Base-by-base conservation (phyloP, 2,113 vertebrate species). In the Coryphaenoides rupestris region DNA sequence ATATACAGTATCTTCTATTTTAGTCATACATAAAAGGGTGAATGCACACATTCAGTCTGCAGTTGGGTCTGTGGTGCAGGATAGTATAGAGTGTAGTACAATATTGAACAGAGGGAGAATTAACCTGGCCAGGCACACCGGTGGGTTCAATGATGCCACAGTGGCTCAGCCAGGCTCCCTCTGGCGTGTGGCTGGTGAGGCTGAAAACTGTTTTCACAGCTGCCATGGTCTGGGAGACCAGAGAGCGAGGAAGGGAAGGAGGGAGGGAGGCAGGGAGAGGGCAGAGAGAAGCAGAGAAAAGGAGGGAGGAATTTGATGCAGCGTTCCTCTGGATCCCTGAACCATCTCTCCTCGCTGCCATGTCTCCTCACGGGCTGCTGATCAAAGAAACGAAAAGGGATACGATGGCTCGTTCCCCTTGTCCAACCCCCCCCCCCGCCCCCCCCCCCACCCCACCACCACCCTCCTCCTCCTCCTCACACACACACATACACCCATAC, bases 161-260 rank as follows among this genome's bases (percentile, higher is more conserved):
- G 55, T 56, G 26, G 2, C 17, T 74, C 66, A 57, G 72, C 58
- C 66, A 50, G 67, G 56, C 77, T 68, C 72, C 58, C 68, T 68
- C 60, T 70, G 78, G 66, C 69, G 62, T 57, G 58, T 79, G 24
- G 60, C 56, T 79, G 28, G 60, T 57, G 76, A 61, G 54, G 47
- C 60, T 60, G 21, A 61, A 66, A 76, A 63, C 66, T 84, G 74
- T 88, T 87, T 74, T 82, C 73, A 81, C 86, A 85, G 76, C 87
- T 86, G 80, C 77, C 58, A 58, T 28, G 65, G 50, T 73, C 73
- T 83, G 71, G 81, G 72, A 76, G 76, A 66, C 62, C 33, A 47
- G 77, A 58, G 72, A 60, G 76, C 76, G 76, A 82, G 76, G 87
- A 74, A 74, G 61, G 75, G 74, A 66, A 74, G 76, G 59, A 23